A percentile compares a stretch with the other conserved stretches of the same genome.
These are phyloP conservation scores for Bryconaethiops microstoma DNA, from an alignment of 2,797 vertebrate species.

Conservation along the genomic window DNA sequence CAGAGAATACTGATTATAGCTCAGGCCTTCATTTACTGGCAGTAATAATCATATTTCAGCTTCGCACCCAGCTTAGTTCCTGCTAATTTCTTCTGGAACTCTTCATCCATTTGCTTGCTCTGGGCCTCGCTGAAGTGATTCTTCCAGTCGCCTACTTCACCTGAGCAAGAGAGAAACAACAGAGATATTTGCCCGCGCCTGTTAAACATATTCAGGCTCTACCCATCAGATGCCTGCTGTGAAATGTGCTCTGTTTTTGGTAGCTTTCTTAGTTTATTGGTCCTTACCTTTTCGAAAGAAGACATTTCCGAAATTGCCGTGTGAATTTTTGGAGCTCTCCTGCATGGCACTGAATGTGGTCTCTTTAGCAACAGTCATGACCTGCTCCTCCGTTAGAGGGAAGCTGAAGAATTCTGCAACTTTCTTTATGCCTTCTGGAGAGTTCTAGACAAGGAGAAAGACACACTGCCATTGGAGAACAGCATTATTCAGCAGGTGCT, in stretches of 20 bases:
- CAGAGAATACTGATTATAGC: not conserved
- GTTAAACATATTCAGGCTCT: not conserved
- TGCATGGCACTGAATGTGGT: conserved; percentile 64
- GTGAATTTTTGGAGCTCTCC: conserved; percentile 57
- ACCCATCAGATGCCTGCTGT: not conserved
- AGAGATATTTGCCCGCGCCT: not conserved
- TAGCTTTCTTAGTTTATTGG: not conserved
- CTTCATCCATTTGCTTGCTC: conserved; percentile 77
- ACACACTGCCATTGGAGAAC: too few relatives aligned
- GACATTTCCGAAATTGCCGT: conserved; percentile 57
- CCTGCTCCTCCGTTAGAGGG: conserved; percentile 61
- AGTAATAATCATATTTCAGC: conserved; percentile 69
- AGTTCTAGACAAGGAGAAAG: conserved; percentile 61
- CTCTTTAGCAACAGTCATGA: conserved; percentile 54
- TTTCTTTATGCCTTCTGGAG: conserved; percentile 59
- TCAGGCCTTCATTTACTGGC: conserved; percentile 46
- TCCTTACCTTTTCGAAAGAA: conserved; percentile 69
- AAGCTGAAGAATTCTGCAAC: conserved; percentile 65
- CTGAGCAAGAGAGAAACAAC: conserved; percentile 45
- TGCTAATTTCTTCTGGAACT: conserved; percentile 67
- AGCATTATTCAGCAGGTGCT: too few relatives aligned
- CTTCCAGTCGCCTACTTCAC: conserved; percentile 73
- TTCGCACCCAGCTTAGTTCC: conserved; percentile 65
- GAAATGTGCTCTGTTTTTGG: not conserved
- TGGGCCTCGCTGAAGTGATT: conserved; percentile 70